A percentile compares a stretch with the other conserved stretches of the same genome.
These are phyloP conservation scores for Philopedon plagiatum DNA, from an alignment of 2,888 invertebrate genomes.

Conservation along the genomic window DNA sequence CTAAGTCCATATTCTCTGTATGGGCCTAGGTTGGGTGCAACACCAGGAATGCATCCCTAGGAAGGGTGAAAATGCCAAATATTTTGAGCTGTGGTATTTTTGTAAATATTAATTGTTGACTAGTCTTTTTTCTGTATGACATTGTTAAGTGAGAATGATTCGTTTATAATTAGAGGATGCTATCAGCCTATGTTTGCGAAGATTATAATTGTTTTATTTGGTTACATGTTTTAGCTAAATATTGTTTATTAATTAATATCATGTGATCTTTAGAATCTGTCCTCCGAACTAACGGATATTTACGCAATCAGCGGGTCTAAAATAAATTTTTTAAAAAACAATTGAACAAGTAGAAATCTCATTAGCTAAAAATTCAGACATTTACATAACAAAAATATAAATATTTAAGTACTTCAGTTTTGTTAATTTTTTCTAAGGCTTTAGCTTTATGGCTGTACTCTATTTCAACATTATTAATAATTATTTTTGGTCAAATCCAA, in stretches of 20 bases:
- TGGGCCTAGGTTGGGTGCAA: constrained; percentile 86
- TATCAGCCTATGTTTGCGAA: background rate
- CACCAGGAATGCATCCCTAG: constrained; percentile 83
- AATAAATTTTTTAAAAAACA: no score
- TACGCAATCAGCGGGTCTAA: no score
- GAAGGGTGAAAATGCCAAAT: constrained; percentile 26
- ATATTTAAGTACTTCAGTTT: no score
- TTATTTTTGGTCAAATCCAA: no score
- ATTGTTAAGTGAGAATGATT: constrained; percentile 4
- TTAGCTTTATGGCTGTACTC: no score
- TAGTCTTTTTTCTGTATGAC: constrained; percentile 28
- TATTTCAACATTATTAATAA: no score
- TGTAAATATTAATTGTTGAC: constrained; percentile 25
- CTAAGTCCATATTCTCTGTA: constrained; percentile 92
- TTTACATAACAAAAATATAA: no score
- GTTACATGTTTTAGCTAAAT: background rate
- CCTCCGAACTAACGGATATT: no score
- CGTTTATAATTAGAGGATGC: no score
- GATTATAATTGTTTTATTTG: background rate
- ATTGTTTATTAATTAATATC: background rate
- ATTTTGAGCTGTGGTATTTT: constrained; percentile 35
- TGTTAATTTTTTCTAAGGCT: no score
- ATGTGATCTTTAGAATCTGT: background rate
- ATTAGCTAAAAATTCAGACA: no score
- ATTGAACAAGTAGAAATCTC: no score